These are phyloP conservation scores for Apteryx mantelli DNA, from an alignment of 2,113 vertebrate genomes.

Conservation along the genomic window DNA sequence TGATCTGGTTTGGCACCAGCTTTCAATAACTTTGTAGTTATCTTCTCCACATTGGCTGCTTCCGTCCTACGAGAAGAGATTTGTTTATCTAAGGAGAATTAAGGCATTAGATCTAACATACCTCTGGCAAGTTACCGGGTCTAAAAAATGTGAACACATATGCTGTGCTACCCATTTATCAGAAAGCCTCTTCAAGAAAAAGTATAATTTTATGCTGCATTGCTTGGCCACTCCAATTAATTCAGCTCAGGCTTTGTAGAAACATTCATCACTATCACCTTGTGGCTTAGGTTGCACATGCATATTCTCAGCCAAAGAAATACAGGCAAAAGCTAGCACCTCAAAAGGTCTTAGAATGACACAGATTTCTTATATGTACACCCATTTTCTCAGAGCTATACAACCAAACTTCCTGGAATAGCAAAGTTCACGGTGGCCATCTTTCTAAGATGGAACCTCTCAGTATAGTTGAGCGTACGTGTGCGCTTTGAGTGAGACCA, in stretches of 20 bases:
- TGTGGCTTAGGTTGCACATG: fast-evolving
- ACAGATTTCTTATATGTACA: neutral
- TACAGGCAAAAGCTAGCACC: fast-evolving
- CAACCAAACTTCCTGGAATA: neutral
- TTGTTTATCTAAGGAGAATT: neutral
- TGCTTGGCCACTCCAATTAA: fast-evolving
- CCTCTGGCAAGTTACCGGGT: neutral
- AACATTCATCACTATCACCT: neutral
- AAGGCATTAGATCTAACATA: neutral
- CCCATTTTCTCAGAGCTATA: neutral
- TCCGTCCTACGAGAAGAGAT: slow-evolving; percentile 83
- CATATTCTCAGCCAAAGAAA: neutral
- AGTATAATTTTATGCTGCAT: neutral
- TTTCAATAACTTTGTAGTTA: slow-evolving; percentile 95
- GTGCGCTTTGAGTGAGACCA: neutral
- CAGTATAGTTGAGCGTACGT: neutral
- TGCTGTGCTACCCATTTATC: neutral
- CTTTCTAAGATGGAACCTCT: neutral
- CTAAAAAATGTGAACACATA: fast-evolving
- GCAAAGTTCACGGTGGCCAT: neutral
- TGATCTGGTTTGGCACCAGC: slow-evolving; percentile 97
- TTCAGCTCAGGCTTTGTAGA: neutral
- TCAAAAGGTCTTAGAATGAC: neutral
- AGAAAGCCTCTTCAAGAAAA: neutral
- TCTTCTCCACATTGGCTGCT: slow-evolving; percentile 98